phyloP scores from a whole-genome alignment of 2,113 vertebrate species.

The Leuciscus idus region DNA sequence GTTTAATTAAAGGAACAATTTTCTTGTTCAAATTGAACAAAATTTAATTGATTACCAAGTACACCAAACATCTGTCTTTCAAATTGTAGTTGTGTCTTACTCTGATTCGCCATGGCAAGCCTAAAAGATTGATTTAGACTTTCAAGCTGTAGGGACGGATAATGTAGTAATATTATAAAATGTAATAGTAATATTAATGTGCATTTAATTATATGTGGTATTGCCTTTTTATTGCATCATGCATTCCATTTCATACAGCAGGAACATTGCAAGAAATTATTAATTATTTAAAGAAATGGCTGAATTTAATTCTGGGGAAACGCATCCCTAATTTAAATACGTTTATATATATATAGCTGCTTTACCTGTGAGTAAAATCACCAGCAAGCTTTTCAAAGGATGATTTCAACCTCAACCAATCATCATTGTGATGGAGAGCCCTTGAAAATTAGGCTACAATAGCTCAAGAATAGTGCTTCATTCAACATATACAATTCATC shows the following conservation, averaged over 20 bases:
- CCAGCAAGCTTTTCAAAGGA: constrained; percentile 46
- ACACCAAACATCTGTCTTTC: not conserved
- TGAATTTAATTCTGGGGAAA: not conserved
- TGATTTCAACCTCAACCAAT: constrained; percentile 63
- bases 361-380: constrained; percentile 48
- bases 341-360: constrained; percentile 27
- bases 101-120: not conserved
- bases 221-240: not conserved
- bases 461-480: constrained; percentile 14
- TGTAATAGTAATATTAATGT: not conserved
- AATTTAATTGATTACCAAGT: not conserved
- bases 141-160: not conserved
- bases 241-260: not conserved
- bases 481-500: constrained; percentile 37
- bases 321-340: not conserved
- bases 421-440: constrained; percentile 46
- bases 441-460: constrained; percentile 40
- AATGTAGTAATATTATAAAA: no score
- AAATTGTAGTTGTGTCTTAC: not conserved
- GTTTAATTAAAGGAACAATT: not conserved
- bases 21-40: not conserved
- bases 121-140: not conserved
- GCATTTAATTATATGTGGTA: not conserved
- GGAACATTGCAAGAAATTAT: no score
- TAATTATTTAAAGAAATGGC: not conserved